Percentiles rank a stretch among this genome's conserved stretches.
phyloP scores from a whole-genome alignment of 1,140 invertebrate species.

The Delia radicum region DNA sequence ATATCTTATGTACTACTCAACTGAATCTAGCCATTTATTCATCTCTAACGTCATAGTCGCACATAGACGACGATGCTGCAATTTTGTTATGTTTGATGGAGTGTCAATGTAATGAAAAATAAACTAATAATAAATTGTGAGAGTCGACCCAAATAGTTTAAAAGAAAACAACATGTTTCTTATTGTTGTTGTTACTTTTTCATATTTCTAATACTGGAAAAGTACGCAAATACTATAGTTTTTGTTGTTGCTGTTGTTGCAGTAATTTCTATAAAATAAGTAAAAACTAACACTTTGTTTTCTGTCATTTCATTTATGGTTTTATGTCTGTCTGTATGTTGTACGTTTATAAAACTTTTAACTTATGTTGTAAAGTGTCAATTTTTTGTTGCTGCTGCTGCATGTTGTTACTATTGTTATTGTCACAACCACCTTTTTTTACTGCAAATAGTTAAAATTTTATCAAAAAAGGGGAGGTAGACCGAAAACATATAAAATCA shows the following conservation, averaged over 20 bases:
- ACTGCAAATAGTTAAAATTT: neutral
- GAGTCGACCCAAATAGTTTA: conserved; percentile 55
- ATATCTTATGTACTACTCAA: too few species aligned
- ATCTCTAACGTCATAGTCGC: too few species aligned
- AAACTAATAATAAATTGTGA: conserved; percentile 57
- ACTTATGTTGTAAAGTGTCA: too few species aligned
- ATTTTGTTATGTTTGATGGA: conserved; percentile 40
- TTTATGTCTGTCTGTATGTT: too few species aligned
- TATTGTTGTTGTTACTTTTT: neutral
- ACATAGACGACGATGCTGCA: too few species aligned
- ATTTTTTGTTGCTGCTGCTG: neutral
- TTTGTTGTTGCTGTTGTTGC: neutral
- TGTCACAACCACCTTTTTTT: neutral
- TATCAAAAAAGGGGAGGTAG: neutral
- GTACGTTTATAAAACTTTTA: too few species aligned
- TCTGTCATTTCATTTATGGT: neutral
- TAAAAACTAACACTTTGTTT: neutral
- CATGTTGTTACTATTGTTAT: neutral
- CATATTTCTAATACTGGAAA: neutral
- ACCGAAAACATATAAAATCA: too few species aligned
- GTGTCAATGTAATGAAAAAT: conserved; percentile 57
- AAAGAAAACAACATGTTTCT: conserved; percentile 42
- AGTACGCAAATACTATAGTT: neutral
- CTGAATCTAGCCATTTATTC: too few species aligned
- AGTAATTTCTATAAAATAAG: too few species aligned